Conservation (phyloP, 1,140 invertebrate species). For the Drosophila prosaltans region DNA sequence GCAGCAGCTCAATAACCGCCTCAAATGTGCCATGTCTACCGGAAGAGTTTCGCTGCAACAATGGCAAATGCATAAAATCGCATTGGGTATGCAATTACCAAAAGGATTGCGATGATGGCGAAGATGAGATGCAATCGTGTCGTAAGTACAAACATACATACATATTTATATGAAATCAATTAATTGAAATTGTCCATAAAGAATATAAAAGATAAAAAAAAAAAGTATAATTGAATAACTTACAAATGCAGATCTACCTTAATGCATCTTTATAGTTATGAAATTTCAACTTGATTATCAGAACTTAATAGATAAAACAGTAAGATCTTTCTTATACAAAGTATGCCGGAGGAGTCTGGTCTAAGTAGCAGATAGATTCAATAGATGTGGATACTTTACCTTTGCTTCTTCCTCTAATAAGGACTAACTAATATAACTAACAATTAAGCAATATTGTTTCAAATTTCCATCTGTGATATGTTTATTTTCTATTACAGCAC, state of each 20-base stretch:
- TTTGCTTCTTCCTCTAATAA: too few relatives aligned
- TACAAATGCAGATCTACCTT: too few relatives aligned
- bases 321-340: too few relatives aligned
- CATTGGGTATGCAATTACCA: constrained; percentile 95
- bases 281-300: too few relatives aligned
- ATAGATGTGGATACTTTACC: too few relatives aligned
- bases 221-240: background rate
- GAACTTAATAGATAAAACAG: too few relatives aligned
- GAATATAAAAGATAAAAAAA: background rate
- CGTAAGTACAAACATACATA: constrained; percentile 87
- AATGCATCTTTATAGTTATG: too few relatives aligned
- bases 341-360: too few relatives aligned
- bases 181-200: constrained; percentile 11
- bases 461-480: too few relatives aligned
- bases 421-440: too few relatives aligned
- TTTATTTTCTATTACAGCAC: constrained; percentile 85
- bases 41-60: constrained; percentile 91
- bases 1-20: constrained; percentile 36
- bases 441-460: too few relatives aligned
- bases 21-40: constrained; percentile 84
- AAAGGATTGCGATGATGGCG: constrained; percentile 93
- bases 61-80: constrained; percentile 93
- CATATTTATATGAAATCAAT: background rate
- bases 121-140: constrained; percentile 95
- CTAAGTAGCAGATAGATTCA: too few relatives aligned